Evolutionary conservation across 2,888 invertebrate genomes (phyloP), one percentile per base, ranked within the genome.

Genomic region (Bombylius discolor): DNA sequence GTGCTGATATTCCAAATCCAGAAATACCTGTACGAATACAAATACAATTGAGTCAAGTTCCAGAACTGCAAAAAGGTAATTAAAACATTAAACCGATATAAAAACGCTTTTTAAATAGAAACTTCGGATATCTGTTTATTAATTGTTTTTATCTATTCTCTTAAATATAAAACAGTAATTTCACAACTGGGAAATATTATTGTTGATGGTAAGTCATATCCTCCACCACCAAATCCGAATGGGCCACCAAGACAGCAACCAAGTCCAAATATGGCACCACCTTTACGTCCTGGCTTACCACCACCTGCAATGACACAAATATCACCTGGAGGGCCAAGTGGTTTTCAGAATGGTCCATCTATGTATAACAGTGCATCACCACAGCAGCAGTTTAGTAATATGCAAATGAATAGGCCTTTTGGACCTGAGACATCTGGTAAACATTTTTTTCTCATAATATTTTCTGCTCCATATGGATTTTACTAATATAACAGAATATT

Each of bases 1-100:
- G 89, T 64, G 89, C 89, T 4, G 89, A 90, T 76, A 89, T 90
- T 69, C 90, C 90, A 62, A 90, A 90, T 79, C 90, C 90, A 23
- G 89, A 90, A 76, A 88, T 90, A 64, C 89, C 89, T 44, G 89
- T 90, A 62, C 79, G 89, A 66, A 89, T 90, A 71, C 82, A 85
- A 70, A 78, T 89, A 58, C 83, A 85, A 44, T 76, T 89, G 61
- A 89, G 89, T 71, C 88, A 88, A 77, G 83, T 89, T 65, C 83
- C 86, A 52, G 89, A 89, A 68, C 77, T 89, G 56, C 79, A 87
- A 64, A 84, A 87, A 78, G 86, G 86, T 86, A 65, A 53, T 23
- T 23, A 23, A 23, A 23, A 1, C 23, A 23, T 23, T 23, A 23
- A 23, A 23, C 23, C 23, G 23, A 23, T 23, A 23, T 3, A 23